A percentile compares a stretch with the other conserved stretches of the same genome.
phyloP scores from a whole-genome alignment of 2,113 vertebrate genomes.

The Mus pahari region DNA sequence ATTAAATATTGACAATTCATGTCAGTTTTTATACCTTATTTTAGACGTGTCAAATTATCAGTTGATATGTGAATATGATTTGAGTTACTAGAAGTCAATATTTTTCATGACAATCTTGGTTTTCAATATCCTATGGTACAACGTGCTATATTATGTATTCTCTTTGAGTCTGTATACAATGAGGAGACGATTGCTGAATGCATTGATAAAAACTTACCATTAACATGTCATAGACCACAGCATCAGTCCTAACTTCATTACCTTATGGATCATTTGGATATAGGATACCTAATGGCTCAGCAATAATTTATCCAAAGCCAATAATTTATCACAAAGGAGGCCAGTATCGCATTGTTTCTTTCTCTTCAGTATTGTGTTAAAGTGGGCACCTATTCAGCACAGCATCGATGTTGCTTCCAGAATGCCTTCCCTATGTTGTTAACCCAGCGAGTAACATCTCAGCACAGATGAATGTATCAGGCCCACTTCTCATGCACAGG shows the following conservation, averaged over 20 bases:
- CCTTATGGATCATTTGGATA: background rate
- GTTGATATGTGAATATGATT: background rate
- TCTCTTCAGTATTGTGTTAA: background rate
- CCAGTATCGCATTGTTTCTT: background rate
- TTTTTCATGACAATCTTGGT: background rate
- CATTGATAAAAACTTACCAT: background rate
- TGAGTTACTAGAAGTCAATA: background rate
- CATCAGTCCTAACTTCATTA: background rate
- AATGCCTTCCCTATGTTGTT: background rate
- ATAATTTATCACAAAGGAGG: background rate
- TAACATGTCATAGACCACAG: rapidly evolving
- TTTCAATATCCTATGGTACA: conserved; percentile 10
- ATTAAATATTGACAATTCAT: background rate
- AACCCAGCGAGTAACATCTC: background rate
- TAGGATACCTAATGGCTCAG: background rate
- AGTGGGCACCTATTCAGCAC: background rate
- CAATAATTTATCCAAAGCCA: background rate
- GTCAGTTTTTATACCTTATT: conserved; percentile 23
- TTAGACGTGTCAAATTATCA: conserved; percentile 12
- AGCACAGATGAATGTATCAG: background rate
- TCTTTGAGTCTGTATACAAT: background rate
- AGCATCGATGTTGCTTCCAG: background rate
- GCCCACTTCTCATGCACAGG: background rate
- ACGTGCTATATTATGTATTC: too few relatives aligned
- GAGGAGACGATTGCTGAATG: background rate